phyloP scores from a whole-genome alignment of 2,113 vertebrate genomes.

The Limnothrissa miodon region DNA sequence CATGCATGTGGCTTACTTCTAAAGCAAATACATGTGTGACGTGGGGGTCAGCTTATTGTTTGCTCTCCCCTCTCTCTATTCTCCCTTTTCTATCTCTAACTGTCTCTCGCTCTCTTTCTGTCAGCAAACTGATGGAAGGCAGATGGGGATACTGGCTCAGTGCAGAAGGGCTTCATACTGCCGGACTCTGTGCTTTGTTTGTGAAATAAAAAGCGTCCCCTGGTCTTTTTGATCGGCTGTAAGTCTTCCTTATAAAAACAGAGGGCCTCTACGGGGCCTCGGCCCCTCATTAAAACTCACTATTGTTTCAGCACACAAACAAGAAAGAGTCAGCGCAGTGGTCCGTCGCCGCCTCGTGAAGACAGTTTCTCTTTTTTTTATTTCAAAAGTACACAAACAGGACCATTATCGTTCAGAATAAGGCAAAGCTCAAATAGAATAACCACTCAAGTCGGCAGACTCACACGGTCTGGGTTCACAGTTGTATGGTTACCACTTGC shows the following conservation, averaged over 20 bases:
- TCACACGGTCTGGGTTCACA: conserved; percentile 83
- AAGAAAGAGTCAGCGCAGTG: conserved; percentile 17
- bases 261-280: not conserved
- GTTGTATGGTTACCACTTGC: conserved; percentile 81
- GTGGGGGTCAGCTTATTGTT: not conserved
- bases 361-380: conserved; percentile 79
- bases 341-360: conserved; percentile 73
- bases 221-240: conserved; percentile 1
- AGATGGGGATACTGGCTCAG: conserved; percentile 27
- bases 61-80: conserved; percentile 24
- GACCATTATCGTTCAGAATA: conserved; percentile 82
- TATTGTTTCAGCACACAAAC: conserved; percentile 37
- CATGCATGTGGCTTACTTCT: not conserved
- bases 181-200: not conserved
- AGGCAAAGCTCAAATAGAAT: conserved; percentile 88
- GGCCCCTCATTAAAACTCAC: conserved; percentile 19
- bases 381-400: conserved; percentile 95
- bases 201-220: conserved; percentile 7
- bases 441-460: conserved; percentile 76
- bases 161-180: conserved; percentile 14
- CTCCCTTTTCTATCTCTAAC: not conserved
- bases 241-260: not conserved
- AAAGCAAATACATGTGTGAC: conserved; percentile 17
- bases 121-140: conserved; percentile 28
- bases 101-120: conserved; percentile 8